A percentile compares a stretch with the other conserved stretches of the same genome.
phyloP scores from a whole-genome alignment of 2,888 invertebrate species.

The Atherix ibis region DNA sequence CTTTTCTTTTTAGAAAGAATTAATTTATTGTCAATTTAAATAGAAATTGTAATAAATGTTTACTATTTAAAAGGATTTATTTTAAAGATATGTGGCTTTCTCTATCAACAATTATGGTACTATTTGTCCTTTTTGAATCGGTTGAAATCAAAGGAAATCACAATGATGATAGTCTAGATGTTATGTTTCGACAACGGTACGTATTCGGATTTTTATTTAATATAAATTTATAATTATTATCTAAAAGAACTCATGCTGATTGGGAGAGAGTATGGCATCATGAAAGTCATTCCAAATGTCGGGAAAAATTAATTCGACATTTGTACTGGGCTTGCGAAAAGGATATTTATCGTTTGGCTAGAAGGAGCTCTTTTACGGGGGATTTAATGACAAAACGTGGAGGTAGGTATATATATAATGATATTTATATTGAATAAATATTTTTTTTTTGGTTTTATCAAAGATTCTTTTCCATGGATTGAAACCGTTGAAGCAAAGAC shows the following conservation, averaged over 20 bases:
- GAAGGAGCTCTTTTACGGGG: slow-evolving; percentile 32
- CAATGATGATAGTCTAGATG: slow-evolving; percentile 33
- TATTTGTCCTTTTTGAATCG: slow-evolving; percentile 25
- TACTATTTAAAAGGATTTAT: too few relatives aligned
- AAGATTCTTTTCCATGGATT: slow-evolving; percentile 26
- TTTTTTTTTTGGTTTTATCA: slow-evolving; percentile 14
- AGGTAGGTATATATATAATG: too few relatives aligned
- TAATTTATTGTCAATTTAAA: too few relatives aligned
- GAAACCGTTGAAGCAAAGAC: slow-evolving; percentile 23
- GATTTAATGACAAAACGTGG: slow-evolving; percentile 16
- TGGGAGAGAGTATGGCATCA: slow-evolving; percentile 43
- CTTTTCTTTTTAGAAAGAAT: too few relatives aligned
- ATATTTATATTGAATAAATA: too few relatives aligned
- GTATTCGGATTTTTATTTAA: slow-evolving; percentile 10
- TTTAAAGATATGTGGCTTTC: slow-evolving; percentile 12
- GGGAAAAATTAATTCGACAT: slow-evolving; percentile 38
- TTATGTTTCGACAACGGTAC: slow-evolving; percentile 35
- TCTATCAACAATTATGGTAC: slow-evolving; percentile 24
- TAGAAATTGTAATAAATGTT: too few relatives aligned
- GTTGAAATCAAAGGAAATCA: slow-evolving; percentile 18
- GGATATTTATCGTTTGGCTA: slow-evolving; percentile 40
- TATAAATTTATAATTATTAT: neutral
- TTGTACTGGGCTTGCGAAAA: slow-evolving; percentile 46
- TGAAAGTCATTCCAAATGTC: slow-evolving; percentile 40
- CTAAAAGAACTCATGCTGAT: slow-evolving; percentile 36